Base-by-base conservation (phyloP, 2,888 invertebrate species). In the Lepidochitona cinerea region DNA sequence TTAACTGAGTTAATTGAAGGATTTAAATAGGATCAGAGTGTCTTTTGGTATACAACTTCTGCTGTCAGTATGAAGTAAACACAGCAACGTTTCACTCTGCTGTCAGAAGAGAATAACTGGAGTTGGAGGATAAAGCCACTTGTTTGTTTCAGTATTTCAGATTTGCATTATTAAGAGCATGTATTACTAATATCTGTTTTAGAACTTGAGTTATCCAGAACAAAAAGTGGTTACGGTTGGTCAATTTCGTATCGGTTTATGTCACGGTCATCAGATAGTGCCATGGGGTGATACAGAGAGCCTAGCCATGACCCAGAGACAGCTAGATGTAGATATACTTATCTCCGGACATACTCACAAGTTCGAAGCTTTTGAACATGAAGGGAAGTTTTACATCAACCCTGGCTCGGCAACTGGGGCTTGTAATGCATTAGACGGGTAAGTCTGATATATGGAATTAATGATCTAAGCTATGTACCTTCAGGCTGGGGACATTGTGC, bases 381-480 rank as follows among this genome's bases (percentile, higher is more conserved):
- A 98, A 89, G 98, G 97, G 88, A 97, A 98, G 91, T 99, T 99
- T 92, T 99, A 97, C 91, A 98, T 99, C 71, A 99, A 99, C 91
- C 99, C 99, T 4, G 99, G 99, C 9, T 98, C 98, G 4, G 99
- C 98, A 1, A 99, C 99, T 35, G 99, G 99, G 14, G 98, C 99
- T 5, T 99, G 97, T 87, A 97, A 95, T 92, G 95, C 98, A 37
- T 91, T 98, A 78, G 96, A 96, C 88, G 95, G 95, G 95, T 97
- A 93, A 92, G 93, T 68, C 23, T 64, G n/a, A n/a, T n/a, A n/a
- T n/a, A n/a, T n/a, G n/a, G n/a, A n/a, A n/a, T n/a, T n/a, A n/a
- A n/a, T n/a, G n/a, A n/a, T n/a, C n/a, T n/a, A n/a, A n/a, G n/a
- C n/a, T n/a, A n/a, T n/a, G n/a, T n/a, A n/a, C n/a, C n/a, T n/a